These are phyloP conservation scores for Plutomurus gul DNA, from an alignment of 1,140 invertebrate species.

Conservation along the genomic window DNA sequence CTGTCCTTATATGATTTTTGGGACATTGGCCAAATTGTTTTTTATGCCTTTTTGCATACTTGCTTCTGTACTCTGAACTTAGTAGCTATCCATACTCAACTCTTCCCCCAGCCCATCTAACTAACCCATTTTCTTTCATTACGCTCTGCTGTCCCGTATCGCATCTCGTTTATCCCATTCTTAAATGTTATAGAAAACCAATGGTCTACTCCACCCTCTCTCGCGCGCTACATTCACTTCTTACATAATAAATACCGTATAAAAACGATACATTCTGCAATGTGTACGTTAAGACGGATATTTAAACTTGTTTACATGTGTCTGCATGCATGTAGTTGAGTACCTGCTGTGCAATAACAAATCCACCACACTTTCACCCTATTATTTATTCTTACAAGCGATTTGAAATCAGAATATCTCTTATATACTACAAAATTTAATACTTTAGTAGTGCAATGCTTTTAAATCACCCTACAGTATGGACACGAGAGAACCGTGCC, in stretches of 20 bases:
- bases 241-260: background rate
- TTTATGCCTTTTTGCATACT: conserved; percentile 27
- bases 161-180: background rate
- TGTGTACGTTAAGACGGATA: no score
- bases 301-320: no score
- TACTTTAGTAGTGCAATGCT: no score
- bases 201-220: background rate
- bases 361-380: no score
- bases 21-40: conserved; percentile 26
- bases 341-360: no score
- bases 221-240: background rate
- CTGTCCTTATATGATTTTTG: conserved; percentile 32
- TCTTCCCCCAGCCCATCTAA: background rate
- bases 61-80: conserved; percentile 7
- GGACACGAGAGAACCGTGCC: no score
- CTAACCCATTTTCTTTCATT: conserved; percentile 24
- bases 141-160: background rate
- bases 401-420: no score
- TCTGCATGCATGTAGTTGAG: no score
- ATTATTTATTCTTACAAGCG: no score
- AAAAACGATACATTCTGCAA: no score
- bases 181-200: background rate
- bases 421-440: no score
- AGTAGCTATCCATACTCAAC: conserved; percentile 21
- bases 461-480: no score